A percentile compares a stretch with the other conserved stretches of the same genome.
These are phyloP conservation scores for Entomyzon cyanotis DNA, from an alignment of 2,113 vertebrate genomes.

Conservation along the genomic window DNA sequence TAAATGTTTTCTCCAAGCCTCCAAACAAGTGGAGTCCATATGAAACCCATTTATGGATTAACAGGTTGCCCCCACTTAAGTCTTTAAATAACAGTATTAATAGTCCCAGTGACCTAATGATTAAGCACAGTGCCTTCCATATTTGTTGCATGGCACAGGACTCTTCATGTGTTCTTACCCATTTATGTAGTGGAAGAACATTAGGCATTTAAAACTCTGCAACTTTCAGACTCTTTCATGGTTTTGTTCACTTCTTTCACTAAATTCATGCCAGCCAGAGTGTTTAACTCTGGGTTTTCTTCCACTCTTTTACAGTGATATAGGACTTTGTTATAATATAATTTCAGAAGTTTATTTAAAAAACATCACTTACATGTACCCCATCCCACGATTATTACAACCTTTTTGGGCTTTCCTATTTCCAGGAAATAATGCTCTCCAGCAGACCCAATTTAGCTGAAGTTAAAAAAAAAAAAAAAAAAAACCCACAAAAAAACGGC, in stretches of 20 bases:
- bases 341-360: slow-evolving; percentile 13
- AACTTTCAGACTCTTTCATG: not conserved
- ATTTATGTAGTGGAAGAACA: not conserved
- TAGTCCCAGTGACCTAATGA: rapidly evolving
- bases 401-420: not conserved
- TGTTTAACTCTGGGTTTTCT: not conserved
- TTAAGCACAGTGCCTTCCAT: not conserved
- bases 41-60: not conserved
- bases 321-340: rapidly evolving
- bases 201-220: not conserved
- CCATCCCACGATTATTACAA: not conserved
- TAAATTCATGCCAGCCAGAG: not conserved
- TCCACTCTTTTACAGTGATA: not conserved
- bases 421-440: not conserved
- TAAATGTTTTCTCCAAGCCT: not conserved
- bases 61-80: not conserved
- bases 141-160: not conserved
- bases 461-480: not conserved
- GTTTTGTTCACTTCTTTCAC: not conserved
- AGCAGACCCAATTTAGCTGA: not conserved
- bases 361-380: rapidly evolving
- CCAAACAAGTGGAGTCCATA: not conserved
- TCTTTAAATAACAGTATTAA: not conserved
- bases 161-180: not conserved
- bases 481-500: too few species aligned